These are phyloP conservation scores for Telenomus remus DNA, from an alignment of 1,140 invertebrate species.

Conservation along the genomic window DNA sequence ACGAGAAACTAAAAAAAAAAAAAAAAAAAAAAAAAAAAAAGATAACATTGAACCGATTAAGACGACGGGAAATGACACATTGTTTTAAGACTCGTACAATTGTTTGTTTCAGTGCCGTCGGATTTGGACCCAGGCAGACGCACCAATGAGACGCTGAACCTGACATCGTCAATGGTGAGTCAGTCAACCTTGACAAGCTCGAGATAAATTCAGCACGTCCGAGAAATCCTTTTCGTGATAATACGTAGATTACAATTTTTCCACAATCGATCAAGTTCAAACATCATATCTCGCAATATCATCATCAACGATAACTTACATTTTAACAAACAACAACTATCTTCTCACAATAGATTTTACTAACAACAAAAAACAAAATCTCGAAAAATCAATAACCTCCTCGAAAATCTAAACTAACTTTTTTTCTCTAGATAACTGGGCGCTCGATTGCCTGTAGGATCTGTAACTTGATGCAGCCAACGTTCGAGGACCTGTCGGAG, in stretches of 20 bases:
- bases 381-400: too few species aligned
- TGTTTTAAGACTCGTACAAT: not conserved
- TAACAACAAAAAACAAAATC: too few species aligned
- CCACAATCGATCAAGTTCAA: slow-evolving; percentile 41
- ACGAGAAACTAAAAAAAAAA: too few species aligned
- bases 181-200: slow-evolving; percentile 33
- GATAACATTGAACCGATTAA: slow-evolving; percentile 26
- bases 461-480: slow-evolving; percentile 43
- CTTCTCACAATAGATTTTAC: too few species aligned
- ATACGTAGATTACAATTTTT: slow-evolving; percentile 40
- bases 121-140: slow-evolving; percentile 59
- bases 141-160: slow-evolving; percentile 63
- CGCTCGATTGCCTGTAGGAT: slow-evolving; percentile 28
- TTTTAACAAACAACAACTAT: slow-evolving; percentile 27
- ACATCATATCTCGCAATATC: slow-evolving; percentile 3
- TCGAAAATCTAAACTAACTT: too few species aligned
- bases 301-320: slow-evolving; percentile 30
- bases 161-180: slow-evolving; percentile 66
- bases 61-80: slow-evolving; percentile 16
- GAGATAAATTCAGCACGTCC: slow-evolving; percentile 31
- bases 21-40: too few species aligned
- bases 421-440: slow-evolving; percentile 34
- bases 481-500: slow-evolving; percentile 23
- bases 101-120: slow-evolving; percentile 59
- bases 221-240: slow-evolving; percentile 49